Evolutionary conservation across 1,140 invertebrate species (phyloP), one percentile per base, ranked within the genome.

Genomic region (Sinonovacula constricta): DNA sequence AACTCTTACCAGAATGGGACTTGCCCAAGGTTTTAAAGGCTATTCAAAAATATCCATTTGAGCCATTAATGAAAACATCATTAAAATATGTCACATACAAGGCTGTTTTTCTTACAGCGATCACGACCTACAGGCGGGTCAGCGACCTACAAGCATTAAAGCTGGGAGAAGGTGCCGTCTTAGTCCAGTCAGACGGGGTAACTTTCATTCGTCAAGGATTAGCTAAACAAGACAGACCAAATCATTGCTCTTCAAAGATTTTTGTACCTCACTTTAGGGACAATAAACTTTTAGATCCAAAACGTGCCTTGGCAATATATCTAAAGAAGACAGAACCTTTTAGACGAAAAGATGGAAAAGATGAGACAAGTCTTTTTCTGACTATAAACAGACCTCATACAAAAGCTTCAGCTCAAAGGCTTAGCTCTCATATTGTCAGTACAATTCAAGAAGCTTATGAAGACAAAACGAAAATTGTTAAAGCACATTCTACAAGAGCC

Each of bases 261-360:
- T 56, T 69, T 69, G 22, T 69, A 18, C 67, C 67, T 10, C 2
- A 26, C 3, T 69, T 56, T n/a, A 51, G n/a, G 36, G 3, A 54
- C 1, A 69, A 69, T 22, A 69, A 69, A 69, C 51, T 56, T 12
- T 56, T 69, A 33, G 67, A 69, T 26, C 67, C 67, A 14, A 69
- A 69, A 56, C 15, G 67, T 24, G 67, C 51, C n/a, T 31, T 69
- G 3, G 53, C 1, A n/a, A 7, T 28, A 1, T 69, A 69, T 69
- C 49, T 69, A n/a, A 69, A 69, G 33, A 30, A 56, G 30, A 69
- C 67, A 54, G 67, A 54, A 34, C 1, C 4, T 12, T 33, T 31
- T 3, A 69, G 49, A 34, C 10, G 34, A 14, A 33, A 36, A 12
- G 31, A 26, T 51, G 12, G 45, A 1, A 68, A 53, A 68, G 36